Base-by-base conservation (phyloP, 2,113 vertebrate genomes). In the Labeo rohita region DNA sequence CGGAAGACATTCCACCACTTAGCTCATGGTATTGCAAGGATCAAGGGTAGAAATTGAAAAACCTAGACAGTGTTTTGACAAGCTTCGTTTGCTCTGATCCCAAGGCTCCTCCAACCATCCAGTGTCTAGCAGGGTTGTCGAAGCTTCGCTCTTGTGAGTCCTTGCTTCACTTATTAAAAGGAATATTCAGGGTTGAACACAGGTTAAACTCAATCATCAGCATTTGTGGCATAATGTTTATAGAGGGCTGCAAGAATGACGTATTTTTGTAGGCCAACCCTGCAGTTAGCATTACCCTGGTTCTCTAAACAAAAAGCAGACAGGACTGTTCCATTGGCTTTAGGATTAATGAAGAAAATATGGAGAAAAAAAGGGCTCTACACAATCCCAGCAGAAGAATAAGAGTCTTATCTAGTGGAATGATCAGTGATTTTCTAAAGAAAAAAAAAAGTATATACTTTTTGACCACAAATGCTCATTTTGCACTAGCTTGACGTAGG, bases 31-130 rank as follows among this genome's bases (percentile, higher is more conserved):
- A 89, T 84, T 89, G 63, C 56, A 52, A 85, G 87, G 90, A 93
- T 93, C 91, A 92, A 89, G 91, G 87, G 74, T 79, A 77, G 85
- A 79, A 90, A 91, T 59, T 83, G 87, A 91, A 92, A 89, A 87
- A 89, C 84, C 89, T 86, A 90, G 82, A 84, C 88, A 43, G 49
- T 93, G 92, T 94, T 94, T 94, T 87, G 91, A 93, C 88, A 92
- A 87, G 88, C 74, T 89, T 76, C 18, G 89, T 80, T 84, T 84
- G 87, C 84, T 89, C 89, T 91, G 93, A 84, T 90, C 78, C 84
- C 16, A 54, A 84, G 52, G 23, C 45, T 86, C 85, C 82, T 82
- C 80, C 87, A 80, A 77, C 88, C 86, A 86, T 84, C 45, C 2
- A 21, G 28, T 86, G 79, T 59, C 61, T 76, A 47, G 43, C 45